These are phyloP conservation scores for Melinaea marsaeus DNA, from an alignment of 2,888 invertebrate genomes.

Conservation along the genomic window DNA sequence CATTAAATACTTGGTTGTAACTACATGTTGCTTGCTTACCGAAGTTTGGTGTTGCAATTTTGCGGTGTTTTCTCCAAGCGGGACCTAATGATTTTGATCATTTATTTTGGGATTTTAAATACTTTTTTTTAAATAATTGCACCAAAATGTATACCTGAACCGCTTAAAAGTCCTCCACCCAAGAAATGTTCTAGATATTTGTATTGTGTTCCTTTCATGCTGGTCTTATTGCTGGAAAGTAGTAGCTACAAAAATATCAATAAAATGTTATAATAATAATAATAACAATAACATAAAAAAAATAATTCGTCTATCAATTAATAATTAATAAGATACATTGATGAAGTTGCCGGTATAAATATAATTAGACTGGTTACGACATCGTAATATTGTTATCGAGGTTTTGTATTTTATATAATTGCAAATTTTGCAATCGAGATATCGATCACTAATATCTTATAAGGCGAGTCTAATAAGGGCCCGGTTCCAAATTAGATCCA, in stretches of 20 bases:
- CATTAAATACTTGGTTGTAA: conserved; percentile 49
- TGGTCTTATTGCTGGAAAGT: conserved; percentile 50
- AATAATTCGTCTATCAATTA: too few relatives aligned
- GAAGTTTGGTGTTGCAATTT: conserved; percentile 59
- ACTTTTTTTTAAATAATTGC: neutral
- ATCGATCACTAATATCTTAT: too few relatives aligned
- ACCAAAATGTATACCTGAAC: conserved; percentile 49
- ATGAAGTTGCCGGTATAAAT: too few relatives aligned
- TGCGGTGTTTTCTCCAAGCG: conserved; percentile 60
- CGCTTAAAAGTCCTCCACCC: conserved; percentile 61
- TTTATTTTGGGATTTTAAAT: neutral
- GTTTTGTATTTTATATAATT: too few relatives aligned
- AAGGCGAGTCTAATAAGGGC: too few relatives aligned
- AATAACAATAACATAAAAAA: neutral
- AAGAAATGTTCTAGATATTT: conserved; percentile 58
- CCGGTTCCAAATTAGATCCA: too few relatives aligned
- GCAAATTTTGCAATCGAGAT: too few relatives aligned
- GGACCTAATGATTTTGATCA: conserved; percentile 40
- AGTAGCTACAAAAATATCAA: conserved; percentile 44
- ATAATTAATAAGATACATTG: too few relatives aligned
- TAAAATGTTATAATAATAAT: neutral
- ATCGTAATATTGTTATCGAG: too few relatives aligned
- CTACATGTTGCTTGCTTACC: conserved; percentile 53
- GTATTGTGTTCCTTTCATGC: conserved; percentile 59
- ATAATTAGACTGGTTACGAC: too few relatives aligned